Percentiles rank a stretch among this genome's conserved stretches.
Conservation (phyloP, 2,888 invertebrate species). For the Dioctria linearis region DNA sequence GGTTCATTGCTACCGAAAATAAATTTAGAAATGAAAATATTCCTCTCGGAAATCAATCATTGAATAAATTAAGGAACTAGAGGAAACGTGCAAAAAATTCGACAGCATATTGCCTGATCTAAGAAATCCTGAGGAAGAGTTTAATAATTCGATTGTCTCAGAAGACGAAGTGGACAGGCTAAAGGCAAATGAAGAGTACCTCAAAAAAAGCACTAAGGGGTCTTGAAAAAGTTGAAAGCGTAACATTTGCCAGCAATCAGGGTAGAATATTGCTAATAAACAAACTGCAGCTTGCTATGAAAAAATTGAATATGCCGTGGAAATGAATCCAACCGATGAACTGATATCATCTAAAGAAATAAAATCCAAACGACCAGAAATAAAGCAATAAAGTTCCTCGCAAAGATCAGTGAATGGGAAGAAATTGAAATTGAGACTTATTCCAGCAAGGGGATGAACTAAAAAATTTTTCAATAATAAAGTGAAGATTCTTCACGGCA, state of each 20-base stretch:
- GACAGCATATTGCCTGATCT: conserved; percentile 30
- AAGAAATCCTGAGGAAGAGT: conserved; percentile 40
- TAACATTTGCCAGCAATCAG: conserved; percentile 36
- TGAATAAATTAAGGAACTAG: conserved; percentile 36
- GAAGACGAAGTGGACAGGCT: conserved; percentile 52
- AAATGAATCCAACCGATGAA: conserved; percentile 34
- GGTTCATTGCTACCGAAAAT: conserved; percentile 20
- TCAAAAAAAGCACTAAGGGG: conserved; percentile 47
- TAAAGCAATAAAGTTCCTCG: conserved; percentile 2
- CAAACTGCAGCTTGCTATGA: conserved; percentile 35
- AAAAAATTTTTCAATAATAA: conserved; percentile 11
- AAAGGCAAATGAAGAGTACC: conserved; percentile 18
- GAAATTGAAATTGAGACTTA: conserved; percentile 41
- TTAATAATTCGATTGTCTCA: conserved; percentile 41
- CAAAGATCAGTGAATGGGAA: conserved; percentile 33
- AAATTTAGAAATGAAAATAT: conserved; percentile 22
- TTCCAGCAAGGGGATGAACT: conserved; percentile 23
- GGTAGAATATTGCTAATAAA: conserved; percentile 15
- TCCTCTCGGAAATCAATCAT: conserved; percentile 24
- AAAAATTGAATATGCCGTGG: conserved; percentile 40
- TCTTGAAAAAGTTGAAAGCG: conserved; percentile 51
- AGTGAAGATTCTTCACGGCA: background rate
- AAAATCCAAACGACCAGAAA: conserved; percentile 36
- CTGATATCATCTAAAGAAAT: conserved; percentile 23
- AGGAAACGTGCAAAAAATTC: conserved; percentile 26